Conservation (phyloP, 1,140 invertebrate genomes). For the Asobara japonica region DNA sequence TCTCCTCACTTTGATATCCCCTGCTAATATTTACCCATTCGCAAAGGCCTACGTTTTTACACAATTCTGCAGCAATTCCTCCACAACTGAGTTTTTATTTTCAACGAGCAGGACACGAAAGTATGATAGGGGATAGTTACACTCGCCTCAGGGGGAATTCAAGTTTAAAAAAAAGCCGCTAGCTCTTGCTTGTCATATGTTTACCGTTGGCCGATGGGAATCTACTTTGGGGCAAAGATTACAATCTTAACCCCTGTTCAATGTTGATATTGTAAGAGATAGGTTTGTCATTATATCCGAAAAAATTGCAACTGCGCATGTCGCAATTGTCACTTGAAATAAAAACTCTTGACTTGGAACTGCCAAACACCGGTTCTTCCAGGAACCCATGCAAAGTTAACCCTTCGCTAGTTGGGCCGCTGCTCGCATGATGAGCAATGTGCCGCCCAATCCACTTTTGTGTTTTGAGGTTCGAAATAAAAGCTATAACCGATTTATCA, state of each 20-base stretch:
- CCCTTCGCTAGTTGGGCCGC: no score
- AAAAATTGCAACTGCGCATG: background rate
- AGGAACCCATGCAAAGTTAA: no score
- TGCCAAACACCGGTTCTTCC: no score
- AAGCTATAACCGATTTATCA: no score
- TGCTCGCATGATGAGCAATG: no score
- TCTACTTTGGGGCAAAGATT: background rate
- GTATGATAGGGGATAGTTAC: background rate
- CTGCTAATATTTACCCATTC: background rate
- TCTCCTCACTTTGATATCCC: background rate
- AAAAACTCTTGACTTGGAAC: no score
- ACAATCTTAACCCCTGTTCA: background rate
- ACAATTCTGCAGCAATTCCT: no score
- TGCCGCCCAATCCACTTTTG: no score
- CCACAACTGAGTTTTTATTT: no score
- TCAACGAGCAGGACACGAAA: background rate
- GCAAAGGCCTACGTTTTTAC: background rate
- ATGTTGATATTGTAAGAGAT: background rate
- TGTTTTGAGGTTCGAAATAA: no score
- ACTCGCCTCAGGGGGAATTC: background rate
- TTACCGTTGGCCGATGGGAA: background rate
- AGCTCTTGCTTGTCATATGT: background rate
- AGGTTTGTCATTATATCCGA: background rate
- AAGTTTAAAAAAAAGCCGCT: background rate
- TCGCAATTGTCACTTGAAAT: no score